Conservation (phyloP, 2,113 vertebrate species). For the Climacteris rufus region DNA sequence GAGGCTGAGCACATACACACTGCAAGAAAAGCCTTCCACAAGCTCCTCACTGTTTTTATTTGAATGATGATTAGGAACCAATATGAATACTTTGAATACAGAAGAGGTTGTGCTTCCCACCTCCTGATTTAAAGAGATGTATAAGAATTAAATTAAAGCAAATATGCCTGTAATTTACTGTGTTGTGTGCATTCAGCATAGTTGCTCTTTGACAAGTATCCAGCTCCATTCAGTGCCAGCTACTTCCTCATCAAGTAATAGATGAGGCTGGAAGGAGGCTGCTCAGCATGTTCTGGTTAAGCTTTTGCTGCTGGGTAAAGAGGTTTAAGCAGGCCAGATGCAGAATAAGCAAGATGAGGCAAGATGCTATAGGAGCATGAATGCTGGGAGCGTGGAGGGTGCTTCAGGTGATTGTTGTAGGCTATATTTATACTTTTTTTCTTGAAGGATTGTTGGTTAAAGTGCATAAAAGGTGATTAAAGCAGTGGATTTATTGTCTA, state of each 20-base stretch:
- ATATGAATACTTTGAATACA: not conserved
- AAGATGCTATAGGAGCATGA: not conserved
- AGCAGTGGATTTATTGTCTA: not conserved
- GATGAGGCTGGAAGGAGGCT: not conserved
- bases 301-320: not conserved
- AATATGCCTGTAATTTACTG: conserved; percentile 19
- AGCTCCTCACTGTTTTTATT: not conserved
- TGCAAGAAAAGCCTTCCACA: not conserved
- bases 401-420: not conserved
- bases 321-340: not conserved
- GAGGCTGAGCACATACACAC: not conserved
- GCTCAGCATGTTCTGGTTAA: not conserved
- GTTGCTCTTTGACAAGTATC: conserved; percentile 14
- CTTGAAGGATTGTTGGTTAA: not conserved
- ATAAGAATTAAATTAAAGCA: not conserved
- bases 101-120: not conserved
- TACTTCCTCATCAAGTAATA: conserved; percentile 1
- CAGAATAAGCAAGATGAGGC: not conserved
- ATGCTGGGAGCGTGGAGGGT: not conserved
- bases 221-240: not conserved
- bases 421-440: not conserved
- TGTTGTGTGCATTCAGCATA: not conserved
- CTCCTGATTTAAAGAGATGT: conserved; percentile 1
- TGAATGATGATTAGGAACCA: not conserved
- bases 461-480: not conserved